Evolutionary conservation across 2,888 invertebrate genomes (phyloP), one percentile per base, ranked within the genome.

Genomic region (Phoronis australis): DNA sequence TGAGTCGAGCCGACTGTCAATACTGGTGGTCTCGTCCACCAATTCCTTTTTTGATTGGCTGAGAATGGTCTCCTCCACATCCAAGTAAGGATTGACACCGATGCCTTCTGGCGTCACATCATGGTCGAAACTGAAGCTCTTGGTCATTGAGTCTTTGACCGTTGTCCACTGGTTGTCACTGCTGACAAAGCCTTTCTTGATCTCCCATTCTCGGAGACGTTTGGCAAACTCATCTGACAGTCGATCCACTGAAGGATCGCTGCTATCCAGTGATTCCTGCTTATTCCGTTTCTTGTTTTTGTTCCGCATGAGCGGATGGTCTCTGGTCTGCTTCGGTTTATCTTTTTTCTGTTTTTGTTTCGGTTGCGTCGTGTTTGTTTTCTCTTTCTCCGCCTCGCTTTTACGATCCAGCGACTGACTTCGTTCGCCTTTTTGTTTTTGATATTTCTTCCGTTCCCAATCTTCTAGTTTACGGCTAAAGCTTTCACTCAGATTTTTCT

Each of bases 191-290:
- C n/a, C n/a, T n/a, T n/a, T n/a, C n/a, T n/a, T n/a, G n/a, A n/a
- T n/a, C n/a, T 73, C 71, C 92, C 92, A 93, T 73, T 92, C 91
- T 73, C 90, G 90, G 0, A 93, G 81, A 67, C 90, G 90, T 24
- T 87, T 85, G 0, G 91, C 90, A 75, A 93, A 93, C 60, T 90
- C 90, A 40, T 89, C 83, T 0, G 90, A 90, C 60, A 92, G 90
- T 4, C 84, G 67, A 39, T 66, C 64, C 42, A 66, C 56, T 86
- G 20, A 20, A 38, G 20, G 18, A 4, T 21, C 38, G 21, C 38
- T 21, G 15, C 5, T 21, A n/a, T n/a, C n/a, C n/a, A n/a, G n/a
- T n/a, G n/a, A n/a, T n/a, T n/a, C n/a, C 42, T 60, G 49, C 38
- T 60, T 59, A 48, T 66, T 66, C 42, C 57, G n/a, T n/a, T n/a